These are phyloP conservation scores for Melipona beecheii DNA, from an alignment of 2,888 invertebrate genomes.

Conservation along the genomic window DNA sequence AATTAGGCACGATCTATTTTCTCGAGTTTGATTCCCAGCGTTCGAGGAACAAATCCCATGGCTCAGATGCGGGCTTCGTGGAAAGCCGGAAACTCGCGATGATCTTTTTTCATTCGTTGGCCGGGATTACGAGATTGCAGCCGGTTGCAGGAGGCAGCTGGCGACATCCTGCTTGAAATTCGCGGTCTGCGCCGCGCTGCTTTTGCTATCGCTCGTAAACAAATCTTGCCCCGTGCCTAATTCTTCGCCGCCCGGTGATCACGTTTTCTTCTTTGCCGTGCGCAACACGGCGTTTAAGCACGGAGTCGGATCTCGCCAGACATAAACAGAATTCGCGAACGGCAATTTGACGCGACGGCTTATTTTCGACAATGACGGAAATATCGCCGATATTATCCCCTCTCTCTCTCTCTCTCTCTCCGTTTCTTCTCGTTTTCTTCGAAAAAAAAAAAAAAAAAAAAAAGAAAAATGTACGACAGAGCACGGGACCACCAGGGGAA, in stretches of 20 bases:
- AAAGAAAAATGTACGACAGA: too few species aligned
- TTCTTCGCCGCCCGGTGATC: conserved; percentile 28
- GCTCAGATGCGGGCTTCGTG: conserved; percentile 47
- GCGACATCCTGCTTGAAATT: conserved; percentile 42
- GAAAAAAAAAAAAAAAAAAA: too few species aligned
- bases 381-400: conserved; percentile 39
- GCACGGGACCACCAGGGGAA: not conserved
- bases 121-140: conserved; percentile 41
- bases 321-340: conserved; percentile 60
- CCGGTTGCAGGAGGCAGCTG: conserved; percentile 25
- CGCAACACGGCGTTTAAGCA: conserved; percentile 8
- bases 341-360: conserved; percentile 43
- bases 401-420: not conserved
- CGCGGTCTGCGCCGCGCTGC: not conserved
- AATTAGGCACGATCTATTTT: conserved; percentile 25
- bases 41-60: conserved; percentile 45
- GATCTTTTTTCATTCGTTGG: conserved; percentile 42
- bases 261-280: conserved; percentile 32
- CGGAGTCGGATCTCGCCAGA: conserved; percentile 39
- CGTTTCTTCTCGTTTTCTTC: not conserved
- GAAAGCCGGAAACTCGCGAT: conserved; percentile 43
- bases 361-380: conserved; percentile 62
- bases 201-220: conserved; percentile 41
- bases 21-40: conserved; percentile 11
- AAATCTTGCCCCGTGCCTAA: conserved; percentile 35